Evolutionary conservation across 2,888 invertebrate species (phyloP).

Genomic region (Dicycla oo): DNA sequence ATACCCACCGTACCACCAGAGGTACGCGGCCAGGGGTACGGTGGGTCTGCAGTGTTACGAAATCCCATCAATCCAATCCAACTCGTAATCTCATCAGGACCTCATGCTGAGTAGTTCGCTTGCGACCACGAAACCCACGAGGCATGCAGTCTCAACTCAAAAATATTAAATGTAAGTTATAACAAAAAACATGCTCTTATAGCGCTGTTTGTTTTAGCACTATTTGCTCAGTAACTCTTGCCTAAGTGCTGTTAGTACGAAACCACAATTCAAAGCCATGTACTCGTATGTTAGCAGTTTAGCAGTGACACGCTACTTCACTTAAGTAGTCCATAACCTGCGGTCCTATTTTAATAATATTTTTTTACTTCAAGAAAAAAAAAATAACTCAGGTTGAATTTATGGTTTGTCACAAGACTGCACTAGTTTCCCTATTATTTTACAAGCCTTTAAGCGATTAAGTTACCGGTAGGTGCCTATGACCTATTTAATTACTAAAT

Average conservation of each 20-base stretch:
- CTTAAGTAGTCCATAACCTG: not conserved
- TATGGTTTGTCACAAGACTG: not conserved
- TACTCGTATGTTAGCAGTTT: slow-evolving; percentile 24
- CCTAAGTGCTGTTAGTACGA: slow-evolving; percentile 16
- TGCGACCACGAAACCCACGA: too few species aligned
- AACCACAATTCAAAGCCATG: slow-evolving; percentile 40
- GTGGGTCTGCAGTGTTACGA: too few species aligned
- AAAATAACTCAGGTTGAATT: too few species aligned
- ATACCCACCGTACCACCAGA: too few species aligned
- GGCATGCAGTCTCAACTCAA: too few species aligned
- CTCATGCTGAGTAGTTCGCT: too few species aligned
- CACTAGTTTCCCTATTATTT: not conserved
- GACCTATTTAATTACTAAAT: not conserved
- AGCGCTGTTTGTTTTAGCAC: too few species aligned
- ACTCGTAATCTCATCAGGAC: too few species aligned
- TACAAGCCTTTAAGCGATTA: not conserved
- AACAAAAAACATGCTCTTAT: too few species aligned
- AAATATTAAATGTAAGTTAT: too few species aligned
- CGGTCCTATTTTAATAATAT: not conserved
- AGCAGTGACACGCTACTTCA: slow-evolving; percentile 24
- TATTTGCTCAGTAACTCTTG: slow-evolving; percentile 1
- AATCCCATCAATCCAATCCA: too few species aligned
- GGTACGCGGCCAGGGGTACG: too few species aligned
- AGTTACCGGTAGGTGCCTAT: not conserved
- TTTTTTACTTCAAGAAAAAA: not conserved